Base-by-base conservation (phyloP, 2,888 invertebrate species). In the Abrostola tripartita region DNA sequence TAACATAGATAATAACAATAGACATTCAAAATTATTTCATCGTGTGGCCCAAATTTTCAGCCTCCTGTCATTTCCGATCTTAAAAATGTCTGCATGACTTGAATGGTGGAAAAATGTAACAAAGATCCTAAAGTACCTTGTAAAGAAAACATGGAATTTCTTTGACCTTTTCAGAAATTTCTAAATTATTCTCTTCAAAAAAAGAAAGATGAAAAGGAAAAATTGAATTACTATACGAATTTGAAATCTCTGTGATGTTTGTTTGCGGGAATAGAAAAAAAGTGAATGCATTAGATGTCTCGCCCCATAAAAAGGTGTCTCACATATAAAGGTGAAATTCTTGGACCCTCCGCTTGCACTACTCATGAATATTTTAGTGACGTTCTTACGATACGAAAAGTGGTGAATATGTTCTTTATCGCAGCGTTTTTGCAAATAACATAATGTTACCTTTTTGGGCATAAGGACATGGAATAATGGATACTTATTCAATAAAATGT, bases 321-420 rank as follows among this genome's bases (percentile, higher is more conserved):
- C 67, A 76, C 65, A 71, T 71, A 81, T 76, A 85, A 85, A 84
- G 76, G 85, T 85, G 81, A 81, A 84, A 82, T 85, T 83, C 83
- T 77, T 80, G 84, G 86, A 86, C 89, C 89, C 87, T 84, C 80
- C 81, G 52, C 83, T 81, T 89, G 88, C 89, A 90, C 82, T 82
- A 81, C 83, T 88, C 89, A 91, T 92, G 90, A 92, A 92, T 92
- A 92, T 90, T 90, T 91, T 86, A 92, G 86, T 81, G 81, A 82
- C 81, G 81, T 80, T 82, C 86, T 85, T 86, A 82, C 84, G 83
- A 84, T 81, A 83, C 79, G 83, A 79, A 84, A 88, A 88, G 83
- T 86, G 84, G 86, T 81, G 87, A 88, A 89, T 87, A 85, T 88
- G 84, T 82, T 84, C 78, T 80, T 65, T 86, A 79, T 79, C 58